Percentiles rank a stretch among this genome's conserved stretches.
Evolutionary conservation across 2,797 vertebrate genomes (phyloP).

Genomic region (Acropternis orthonyx): DNA sequence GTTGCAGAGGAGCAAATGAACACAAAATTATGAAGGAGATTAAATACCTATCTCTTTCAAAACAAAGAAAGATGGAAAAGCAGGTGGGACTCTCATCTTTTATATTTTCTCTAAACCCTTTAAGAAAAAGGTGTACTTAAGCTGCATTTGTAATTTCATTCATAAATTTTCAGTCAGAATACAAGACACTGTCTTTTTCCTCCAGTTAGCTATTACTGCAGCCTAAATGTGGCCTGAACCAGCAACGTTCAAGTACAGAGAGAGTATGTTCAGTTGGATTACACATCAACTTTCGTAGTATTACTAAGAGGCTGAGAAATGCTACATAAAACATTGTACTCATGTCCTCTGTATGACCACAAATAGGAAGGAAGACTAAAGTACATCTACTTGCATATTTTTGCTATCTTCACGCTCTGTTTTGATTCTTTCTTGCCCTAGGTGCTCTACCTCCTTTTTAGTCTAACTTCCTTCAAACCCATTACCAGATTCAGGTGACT

Average conservation of each 20-base stretch:
- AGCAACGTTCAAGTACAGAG: neutral
- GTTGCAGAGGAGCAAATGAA: neutral
- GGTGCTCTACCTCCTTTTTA: neutral
- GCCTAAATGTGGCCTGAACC: neutral
- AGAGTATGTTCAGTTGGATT: neutral
- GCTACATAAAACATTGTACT: neutral
- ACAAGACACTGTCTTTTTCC: neutral
- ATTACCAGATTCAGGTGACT: neutral
- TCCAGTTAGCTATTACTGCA: neutral
- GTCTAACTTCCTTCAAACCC: neutral
- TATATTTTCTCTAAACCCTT: neutral
- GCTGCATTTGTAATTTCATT: neutral
- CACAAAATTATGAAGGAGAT: neutral
- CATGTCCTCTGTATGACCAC: neutral
- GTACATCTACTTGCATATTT: neutral
- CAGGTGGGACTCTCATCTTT: neutral
- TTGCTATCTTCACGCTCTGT: neutral
- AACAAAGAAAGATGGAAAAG: neutral
- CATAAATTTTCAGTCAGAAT: neutral
- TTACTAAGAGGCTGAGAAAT: neutral
- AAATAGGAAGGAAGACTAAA: neutral
- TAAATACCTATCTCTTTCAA: neutral
- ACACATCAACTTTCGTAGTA: neutral
- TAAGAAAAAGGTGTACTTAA: neutral
- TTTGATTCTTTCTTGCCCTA: neutral